These are phyloP conservation scores for Pedionomus torquatus DNA, from an alignment of 2,113 vertebrate genomes.

Conservation along the genomic window DNA sequence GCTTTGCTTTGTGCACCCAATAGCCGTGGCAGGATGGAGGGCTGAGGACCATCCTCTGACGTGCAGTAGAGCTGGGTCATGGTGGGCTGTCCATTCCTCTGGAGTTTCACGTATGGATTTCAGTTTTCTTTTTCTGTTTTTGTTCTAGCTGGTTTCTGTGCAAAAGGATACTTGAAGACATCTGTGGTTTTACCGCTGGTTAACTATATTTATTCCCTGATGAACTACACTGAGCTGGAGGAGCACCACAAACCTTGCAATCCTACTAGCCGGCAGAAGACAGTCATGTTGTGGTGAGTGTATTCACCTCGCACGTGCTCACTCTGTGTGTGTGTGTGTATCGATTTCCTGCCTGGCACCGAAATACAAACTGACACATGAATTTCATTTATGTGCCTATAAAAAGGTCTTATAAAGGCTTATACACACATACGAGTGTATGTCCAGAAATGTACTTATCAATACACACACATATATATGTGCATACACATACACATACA, in stretches of 20 bases:
- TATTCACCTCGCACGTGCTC: rapidly evolving
- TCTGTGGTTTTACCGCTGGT: background rate
- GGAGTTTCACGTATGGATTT: rapidly evolving
- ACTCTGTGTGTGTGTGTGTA: background rate
- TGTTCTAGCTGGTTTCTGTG: background rate
- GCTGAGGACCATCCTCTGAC: background rate
- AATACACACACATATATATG: background rate
- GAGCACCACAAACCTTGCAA: background rate
- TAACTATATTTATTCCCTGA: background rate
- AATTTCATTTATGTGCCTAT: background rate
- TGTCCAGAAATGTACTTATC: background rate
- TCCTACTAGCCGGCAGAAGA: background rate
- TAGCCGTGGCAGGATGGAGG: background rate
- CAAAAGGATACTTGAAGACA: no score
- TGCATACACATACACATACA: rapidly evolving
- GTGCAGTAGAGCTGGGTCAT: background rate
- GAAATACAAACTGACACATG: background rate
- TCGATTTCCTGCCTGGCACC: background rate
- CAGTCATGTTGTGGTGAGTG: no score
- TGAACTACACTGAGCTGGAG: background rate
- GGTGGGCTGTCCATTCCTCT: background rate
- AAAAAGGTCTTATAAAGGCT: background rate
- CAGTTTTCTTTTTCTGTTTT: background rate
- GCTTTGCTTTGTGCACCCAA: background rate
- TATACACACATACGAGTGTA: rapidly evolving